Evolutionary conservation across 2,888 invertebrate genomes (phyloP), one percentile per base, ranked within the genome.

Genomic region (Tortrix viridana): DNA sequence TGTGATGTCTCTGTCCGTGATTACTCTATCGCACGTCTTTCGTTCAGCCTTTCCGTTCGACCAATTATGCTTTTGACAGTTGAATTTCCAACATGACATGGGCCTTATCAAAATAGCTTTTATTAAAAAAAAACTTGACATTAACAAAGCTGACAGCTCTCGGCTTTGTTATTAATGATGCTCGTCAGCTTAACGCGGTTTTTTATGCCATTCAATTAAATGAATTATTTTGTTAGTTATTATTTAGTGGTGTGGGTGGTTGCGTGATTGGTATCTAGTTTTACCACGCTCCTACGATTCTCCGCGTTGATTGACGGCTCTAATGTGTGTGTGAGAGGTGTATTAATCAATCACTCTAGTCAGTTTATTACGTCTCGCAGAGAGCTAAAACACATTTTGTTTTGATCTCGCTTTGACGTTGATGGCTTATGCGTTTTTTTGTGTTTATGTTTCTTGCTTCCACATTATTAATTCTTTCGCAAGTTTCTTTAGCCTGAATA

Each of bases 71-170:
- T 89, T 89, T 85, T 91, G 93, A 93, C 93, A 93, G 93, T 87
- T 92, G 86, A 92, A 89, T 91, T 89, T 91, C 86, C 84, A 85
- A 92, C 90, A 89, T 91, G 93, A 92, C 92, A 88, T 89, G 89
- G 92, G 93, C 93, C 93, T 93, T 93, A 93, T 93, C 93, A 92
- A 92, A 92, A 92, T 89, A 92, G 85, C 90, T 86, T 92, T 92
- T 90, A 89, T 89, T 84, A 84, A 86, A 89, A 86, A 89, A 88
- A 89, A 88, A 84, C 85, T 84, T 83, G 84, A 86, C 86, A 86
- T 89, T 86, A 89, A 85, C 85, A 82, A 85, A 84, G 85, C 86
- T 88, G 92, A 91, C 92, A 89, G 91, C 89, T 87, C 86, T 87
- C 88, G 89, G 89, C 84, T 89, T 81, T 82, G 88, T 89, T 89